Conservation (phyloP, 2,113 vertebrate genomes). For the Lanius ludovicianus region DNA sequence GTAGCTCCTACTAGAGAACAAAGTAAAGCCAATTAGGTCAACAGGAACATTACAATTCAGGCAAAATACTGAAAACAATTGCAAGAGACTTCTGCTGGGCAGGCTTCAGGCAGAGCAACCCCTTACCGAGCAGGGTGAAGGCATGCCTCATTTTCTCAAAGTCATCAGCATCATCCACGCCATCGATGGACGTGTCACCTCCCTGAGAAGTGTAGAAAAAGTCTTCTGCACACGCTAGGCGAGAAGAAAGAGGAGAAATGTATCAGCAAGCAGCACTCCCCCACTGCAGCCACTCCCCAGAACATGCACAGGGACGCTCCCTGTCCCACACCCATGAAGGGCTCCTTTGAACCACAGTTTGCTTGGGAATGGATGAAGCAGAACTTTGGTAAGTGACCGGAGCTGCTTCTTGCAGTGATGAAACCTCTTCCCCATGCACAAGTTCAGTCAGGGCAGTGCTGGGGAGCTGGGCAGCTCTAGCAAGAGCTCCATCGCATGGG, state of each 20-base stretch:
- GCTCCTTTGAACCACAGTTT: not conserved
- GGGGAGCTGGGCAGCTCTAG: no score
- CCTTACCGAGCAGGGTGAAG: slow-evolving; percentile 87
- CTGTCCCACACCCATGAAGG: not conserved
- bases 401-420: not conserved
- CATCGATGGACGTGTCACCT: slow-evolving; percentile 82
- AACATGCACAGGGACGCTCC: accelerated
- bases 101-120: not conserved
- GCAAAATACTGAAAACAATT: not conserved
- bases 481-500: no score
- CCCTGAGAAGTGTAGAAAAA: slow-evolving; percentile 88
- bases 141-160: slow-evolving; percentile 87
- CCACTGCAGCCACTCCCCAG: accelerated
- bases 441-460: not conserved
- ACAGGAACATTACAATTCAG: not conserved
- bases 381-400: accelerated
- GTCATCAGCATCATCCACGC: slow-evolving; percentile 86
- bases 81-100: not conserved
- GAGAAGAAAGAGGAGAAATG: not conserved
- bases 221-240: slow-evolving; percentile 84
- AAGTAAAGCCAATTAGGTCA: not conserved
- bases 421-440: not conserved
- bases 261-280: not conserved
- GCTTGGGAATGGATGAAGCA: not conserved
- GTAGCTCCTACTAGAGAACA: not conserved